phyloP scores from a whole-genome alignment of 2,797 vertebrate genomes.

The Lithobates sylvaticus region DNA sequence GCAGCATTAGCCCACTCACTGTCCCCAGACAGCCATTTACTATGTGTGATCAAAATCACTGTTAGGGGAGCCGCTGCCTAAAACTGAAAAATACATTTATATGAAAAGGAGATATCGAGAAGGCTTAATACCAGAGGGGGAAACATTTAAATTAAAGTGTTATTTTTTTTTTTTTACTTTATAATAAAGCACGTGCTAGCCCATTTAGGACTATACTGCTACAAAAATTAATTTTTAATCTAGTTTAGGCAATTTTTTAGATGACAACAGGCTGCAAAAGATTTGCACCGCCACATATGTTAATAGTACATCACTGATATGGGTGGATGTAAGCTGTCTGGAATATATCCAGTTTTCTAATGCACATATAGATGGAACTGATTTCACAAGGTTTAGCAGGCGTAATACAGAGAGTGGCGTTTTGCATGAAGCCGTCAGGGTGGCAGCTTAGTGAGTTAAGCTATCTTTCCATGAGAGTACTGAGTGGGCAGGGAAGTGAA shows the following conservation, averaged over 20 bases:
- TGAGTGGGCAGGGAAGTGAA: conserved; percentile 41
- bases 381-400: not conserved
- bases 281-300: too few relatives aligned
- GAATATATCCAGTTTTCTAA: too few relatives aligned
- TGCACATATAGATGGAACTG: not conserved
- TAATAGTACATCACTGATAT: too few relatives aligned
- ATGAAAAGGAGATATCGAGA: not conserved
- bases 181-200: not conserved
- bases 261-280: too few relatives aligned
- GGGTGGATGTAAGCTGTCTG: too few relatives aligned
- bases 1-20: conserved; percentile 43
- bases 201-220: not conserved
- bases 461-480: conserved; percentile 33
- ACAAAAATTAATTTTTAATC: not conserved
- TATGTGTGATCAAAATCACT: conserved; percentile 51
- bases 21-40: conserved; percentile 47
- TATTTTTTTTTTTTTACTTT: not conserved
- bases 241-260: not conserved
- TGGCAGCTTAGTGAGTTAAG: conserved; percentile 15
- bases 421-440: not conserved
- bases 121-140: too few relatives aligned
- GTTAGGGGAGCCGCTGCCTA: not conserved
- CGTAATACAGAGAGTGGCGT: not conserved
- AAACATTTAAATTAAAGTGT: too few relatives aligned
- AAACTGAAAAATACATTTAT: not conserved